Conservation (phyloP, 2,888 invertebrate species). For the Drosophila recens region DNA sequence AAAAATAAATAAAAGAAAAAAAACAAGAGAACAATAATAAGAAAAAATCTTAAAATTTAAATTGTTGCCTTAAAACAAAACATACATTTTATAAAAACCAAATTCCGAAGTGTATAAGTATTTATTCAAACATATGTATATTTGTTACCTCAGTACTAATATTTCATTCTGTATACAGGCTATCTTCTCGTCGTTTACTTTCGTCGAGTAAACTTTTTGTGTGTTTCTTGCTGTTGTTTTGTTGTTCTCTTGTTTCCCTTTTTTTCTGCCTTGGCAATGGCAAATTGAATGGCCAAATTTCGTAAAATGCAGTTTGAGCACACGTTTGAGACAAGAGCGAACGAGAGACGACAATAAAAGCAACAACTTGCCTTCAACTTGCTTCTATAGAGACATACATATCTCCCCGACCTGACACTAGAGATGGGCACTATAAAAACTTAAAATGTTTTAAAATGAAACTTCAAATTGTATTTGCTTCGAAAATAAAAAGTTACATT, state of each 20-base stretch:
- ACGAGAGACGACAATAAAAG: conserved; percentile 53
- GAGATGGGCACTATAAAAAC: conserved; percentile 35
- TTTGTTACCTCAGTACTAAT: neutral
- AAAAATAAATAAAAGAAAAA: no score
- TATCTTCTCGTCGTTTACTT: conserved; percentile 11
- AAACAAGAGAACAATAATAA: no score
- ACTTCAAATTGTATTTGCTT: neutral
- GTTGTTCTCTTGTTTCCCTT: conserved; percentile 52
- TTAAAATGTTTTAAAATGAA: neutral
- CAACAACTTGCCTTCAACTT: conserved; percentile 55
- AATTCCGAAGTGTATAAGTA: no score
- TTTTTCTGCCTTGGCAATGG: conserved; percentile 59
- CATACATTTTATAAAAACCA: no score
- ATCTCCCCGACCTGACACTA: conserved; percentile 21
- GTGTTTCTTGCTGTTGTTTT: conserved; percentile 22
- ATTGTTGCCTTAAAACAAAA: no score
- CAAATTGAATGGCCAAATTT: conserved; percentile 78
- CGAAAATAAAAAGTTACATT: neutral
- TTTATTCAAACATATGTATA: neutral
- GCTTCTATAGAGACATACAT: neutral
- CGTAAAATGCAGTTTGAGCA: conserved; percentile 74
- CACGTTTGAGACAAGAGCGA: conserved; percentile 61
- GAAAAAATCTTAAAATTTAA: no score
- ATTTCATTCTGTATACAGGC: neutral
- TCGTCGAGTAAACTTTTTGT: neutral